Evolutionary conservation across 2,888 invertebrate species (phyloP).

Genomic region (Colletes collaris): DNA sequence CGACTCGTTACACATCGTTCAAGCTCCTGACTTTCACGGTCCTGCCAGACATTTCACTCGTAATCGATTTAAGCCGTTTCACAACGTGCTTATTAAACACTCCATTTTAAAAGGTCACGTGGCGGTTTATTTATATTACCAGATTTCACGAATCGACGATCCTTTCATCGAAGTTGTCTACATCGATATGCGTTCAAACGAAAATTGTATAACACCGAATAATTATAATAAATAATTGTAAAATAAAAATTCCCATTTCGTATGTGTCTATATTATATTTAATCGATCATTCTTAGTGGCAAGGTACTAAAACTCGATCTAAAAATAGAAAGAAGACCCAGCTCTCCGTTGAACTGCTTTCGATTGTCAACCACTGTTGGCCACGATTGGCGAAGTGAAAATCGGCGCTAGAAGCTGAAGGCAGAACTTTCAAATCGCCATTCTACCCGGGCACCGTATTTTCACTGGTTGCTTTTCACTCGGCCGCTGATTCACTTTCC

Average conservation of each 20-base stretch:
- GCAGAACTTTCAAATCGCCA: constrained; percentile 76
- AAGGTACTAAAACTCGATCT: neutral
- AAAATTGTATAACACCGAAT: no score
- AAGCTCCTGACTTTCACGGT: constrained; percentile 3
- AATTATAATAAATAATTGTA: no score
- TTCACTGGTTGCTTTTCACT: constrained; percentile 72
- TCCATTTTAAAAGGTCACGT: no score
- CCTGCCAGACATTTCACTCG: neutral
- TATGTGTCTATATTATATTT: no score
- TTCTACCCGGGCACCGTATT: constrained; percentile 68
- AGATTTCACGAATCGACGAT: no score
- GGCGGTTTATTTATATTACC: no score
- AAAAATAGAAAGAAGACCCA: constrained; percentile 16
- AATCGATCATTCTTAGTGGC: no score
- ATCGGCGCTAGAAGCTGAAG: constrained; percentile 69
- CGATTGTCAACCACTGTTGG: constrained; percentile 52
- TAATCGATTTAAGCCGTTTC: neutral
- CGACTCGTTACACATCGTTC: constrained; percentile 1
- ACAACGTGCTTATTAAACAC: neutral
- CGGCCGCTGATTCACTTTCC: constrained; percentile 67
- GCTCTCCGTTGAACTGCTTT: constrained; percentile 42
- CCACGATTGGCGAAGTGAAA: constrained; percentile 73
- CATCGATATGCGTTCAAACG: no score
- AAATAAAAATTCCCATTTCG: no score
- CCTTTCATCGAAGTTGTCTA: no score